phyloP scores from a whole-genome alignment of 1,140 invertebrate species.

The Dendrolimus punctatus region DNA sequence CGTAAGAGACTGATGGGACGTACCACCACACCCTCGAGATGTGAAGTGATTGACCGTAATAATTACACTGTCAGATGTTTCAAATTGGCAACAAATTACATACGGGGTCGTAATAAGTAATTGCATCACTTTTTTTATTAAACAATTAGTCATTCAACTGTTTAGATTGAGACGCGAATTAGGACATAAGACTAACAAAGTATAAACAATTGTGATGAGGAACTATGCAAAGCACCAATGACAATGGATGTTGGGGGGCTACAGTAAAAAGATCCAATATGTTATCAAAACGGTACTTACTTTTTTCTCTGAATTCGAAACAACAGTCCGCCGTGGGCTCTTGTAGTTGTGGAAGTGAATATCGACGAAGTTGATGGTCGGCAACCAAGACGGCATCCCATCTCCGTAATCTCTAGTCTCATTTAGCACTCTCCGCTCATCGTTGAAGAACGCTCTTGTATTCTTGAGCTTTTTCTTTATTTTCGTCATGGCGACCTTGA shows the following conservation, averaged over 20 bases:
- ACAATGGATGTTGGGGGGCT: slow-evolving; percentile 7
- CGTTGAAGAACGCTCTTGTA: slow-evolving; percentile 46
- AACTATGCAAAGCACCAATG: slow-evolving; percentile 4
- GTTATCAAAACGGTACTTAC: slow-evolving; percentile 28
- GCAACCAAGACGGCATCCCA: slow-evolving; percentile 54
- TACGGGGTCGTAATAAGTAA: slow-evolving; percentile 4
- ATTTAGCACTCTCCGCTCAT: slow-evolving; percentile 38
- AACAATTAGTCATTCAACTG: slow-evolving; percentile 1
- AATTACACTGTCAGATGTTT: slow-evolving; percentile 57
- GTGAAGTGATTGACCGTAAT: slow-evolving; percentile 41
- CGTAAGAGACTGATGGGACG: slow-evolving; percentile 51
- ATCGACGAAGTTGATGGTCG: slow-evolving; percentile 56
- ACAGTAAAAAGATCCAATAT: too few species aligned
- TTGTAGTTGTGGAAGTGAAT: slow-evolving; percentile 51
- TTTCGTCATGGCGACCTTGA: slow-evolving; percentile 43
- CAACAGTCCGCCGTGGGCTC: slow-evolving; percentile 26
- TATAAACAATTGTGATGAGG: not conserved
- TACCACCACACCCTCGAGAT: slow-evolving; percentile 45
- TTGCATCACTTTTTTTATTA: slow-evolving; percentile 8
- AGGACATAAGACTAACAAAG: too few species aligned
- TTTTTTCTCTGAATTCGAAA: slow-evolving; percentile 44
- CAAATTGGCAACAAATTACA: slow-evolving; percentile 34
- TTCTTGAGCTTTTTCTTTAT: slow-evolving; percentile 53
- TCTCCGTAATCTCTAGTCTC: slow-evolving; percentile 48
- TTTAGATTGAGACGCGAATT: not conserved